Evolutionary conservation across 2,113 vertebrate genomes (phyloP).

Genomic region (Potamarius usumacintae): DNA sequence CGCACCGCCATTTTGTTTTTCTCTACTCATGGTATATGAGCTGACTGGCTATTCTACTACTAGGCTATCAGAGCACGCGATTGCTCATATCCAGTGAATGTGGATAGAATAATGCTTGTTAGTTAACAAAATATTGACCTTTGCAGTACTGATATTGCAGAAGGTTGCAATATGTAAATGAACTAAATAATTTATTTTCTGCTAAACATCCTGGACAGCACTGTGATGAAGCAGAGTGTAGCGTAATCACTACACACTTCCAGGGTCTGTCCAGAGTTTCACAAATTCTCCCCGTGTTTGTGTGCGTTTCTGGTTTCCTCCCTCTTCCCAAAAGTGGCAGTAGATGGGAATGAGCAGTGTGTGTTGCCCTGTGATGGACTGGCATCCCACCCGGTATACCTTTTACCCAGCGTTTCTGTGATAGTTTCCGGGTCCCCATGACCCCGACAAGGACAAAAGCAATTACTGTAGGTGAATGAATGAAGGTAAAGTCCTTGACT

Average conservation of each 20-base stretch:
- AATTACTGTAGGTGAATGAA: not conserved
- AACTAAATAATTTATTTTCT: not conserved
- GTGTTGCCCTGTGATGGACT: not conserved
- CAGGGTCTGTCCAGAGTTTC: not conserved
- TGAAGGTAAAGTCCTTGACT: not conserved
- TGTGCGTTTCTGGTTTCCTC: constrained; percentile 16
- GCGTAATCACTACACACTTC: not conserved
- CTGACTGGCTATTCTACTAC: no score
- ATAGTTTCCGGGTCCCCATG: not conserved
- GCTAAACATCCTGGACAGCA: not conserved
- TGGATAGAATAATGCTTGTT: not conserved
- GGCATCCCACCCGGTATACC: not conserved
- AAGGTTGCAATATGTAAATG: constrained; percentile 21
- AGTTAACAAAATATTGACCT: constrained; percentile 5
- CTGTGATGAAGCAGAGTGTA: not conserved
- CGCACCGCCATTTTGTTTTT: no score
- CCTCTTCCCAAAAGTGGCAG: not conserved
- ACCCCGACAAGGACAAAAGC: not conserved
- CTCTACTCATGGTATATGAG: no score
- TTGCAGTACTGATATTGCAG: not conserved
- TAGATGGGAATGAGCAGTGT: not conserved
- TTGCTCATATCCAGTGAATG: no score
- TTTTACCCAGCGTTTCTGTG: not conserved
- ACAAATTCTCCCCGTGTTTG: not conserved
- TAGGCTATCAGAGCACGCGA: no score